Evolutionary conservation across 23 tunicate species (phyloP).

Genomic region (Phallusia fumigata): DNA sequence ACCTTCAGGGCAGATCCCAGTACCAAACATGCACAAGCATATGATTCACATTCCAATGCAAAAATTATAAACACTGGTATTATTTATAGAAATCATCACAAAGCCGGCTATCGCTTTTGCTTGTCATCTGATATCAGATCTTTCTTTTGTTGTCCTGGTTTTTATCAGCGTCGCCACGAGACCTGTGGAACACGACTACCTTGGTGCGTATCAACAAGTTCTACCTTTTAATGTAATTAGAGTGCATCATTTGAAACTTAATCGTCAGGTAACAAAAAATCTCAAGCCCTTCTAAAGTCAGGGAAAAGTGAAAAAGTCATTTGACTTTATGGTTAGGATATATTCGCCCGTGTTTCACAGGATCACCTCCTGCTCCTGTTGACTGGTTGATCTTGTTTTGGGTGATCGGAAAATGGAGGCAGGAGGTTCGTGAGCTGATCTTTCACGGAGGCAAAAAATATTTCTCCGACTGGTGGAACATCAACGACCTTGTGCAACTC

Average conservation of each 20-base stretch:
- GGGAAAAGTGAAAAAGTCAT: too few species aligned
- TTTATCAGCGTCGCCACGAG: slow-evolving; percentile 33
- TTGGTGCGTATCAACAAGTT: background rate
- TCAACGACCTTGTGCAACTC: slow-evolving; percentile 26
- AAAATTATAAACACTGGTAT: too few species aligned
- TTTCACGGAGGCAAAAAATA: slow-evolving; percentile 29
- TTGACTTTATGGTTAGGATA: background rate
- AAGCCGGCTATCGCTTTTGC: slow-evolving; percentile 54
- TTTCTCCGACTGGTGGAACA: slow-evolving; percentile 43
- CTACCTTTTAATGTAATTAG: too few species aligned
- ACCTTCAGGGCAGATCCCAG: too few species aligned
- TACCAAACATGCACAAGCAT: too few species aligned
- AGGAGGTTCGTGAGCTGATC: slow-evolving; percentile 38
- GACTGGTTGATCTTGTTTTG: slow-evolving; percentile 42
- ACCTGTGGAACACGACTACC: background rate
- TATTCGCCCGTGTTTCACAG: slow-evolving; percentile 9
- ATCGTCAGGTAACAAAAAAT: too few species aligned
- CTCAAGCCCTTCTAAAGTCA: too few species aligned
- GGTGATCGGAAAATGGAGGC: slow-evolving; percentile 59
- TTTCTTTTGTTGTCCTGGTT: slow-evolving; percentile 42
- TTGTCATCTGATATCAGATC: slow-evolving; percentile 77
- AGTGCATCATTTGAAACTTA: too few species aligned
- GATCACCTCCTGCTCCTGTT: slow-evolving; percentile 23
- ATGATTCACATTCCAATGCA: too few species aligned
- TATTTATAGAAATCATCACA: slow-evolving; percentile 27